Conservation (phyloP, 2,888 invertebrate species). For the Acanthosepion lycidas region DNA sequence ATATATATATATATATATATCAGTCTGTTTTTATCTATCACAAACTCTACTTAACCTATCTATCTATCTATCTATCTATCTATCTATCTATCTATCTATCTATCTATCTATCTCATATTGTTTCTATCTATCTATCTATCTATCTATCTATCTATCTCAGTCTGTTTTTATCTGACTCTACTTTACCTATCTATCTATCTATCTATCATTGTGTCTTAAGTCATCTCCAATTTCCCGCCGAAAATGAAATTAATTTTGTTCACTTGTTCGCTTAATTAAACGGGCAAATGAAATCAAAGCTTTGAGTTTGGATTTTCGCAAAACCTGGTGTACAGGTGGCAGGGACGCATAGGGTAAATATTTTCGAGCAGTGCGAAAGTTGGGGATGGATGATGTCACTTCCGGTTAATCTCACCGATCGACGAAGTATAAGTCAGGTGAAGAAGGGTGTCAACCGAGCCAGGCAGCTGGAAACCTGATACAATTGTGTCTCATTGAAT, state of each 20-base stretch:
- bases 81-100: too few species aligned
- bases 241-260: neutral
- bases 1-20: too few species aligned
- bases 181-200: too few species aligned
- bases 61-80: neutral
- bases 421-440: neutral
- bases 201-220: neutral
- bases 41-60: too few species aligned
- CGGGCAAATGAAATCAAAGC: neutral
- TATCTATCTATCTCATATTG: too few species aligned
- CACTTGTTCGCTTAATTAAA: neutral
- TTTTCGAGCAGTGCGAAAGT: neutral
- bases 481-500: neutral
- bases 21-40: too few species aligned
- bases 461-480: neutral
- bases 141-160: too few species aligned
- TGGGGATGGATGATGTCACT: neutral
- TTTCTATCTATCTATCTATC: too few species aligned
- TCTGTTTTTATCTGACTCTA: too few species aligned
- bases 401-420: neutral
- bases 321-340: neutral
- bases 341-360: neutral
- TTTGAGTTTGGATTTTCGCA: neutral
- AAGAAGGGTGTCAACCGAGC: neutral
- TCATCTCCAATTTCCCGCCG: neutral